Evolutionary conservation across 1,140 invertebrate species (phyloP).

Genomic region (Drosophila subobscura): DNA sequence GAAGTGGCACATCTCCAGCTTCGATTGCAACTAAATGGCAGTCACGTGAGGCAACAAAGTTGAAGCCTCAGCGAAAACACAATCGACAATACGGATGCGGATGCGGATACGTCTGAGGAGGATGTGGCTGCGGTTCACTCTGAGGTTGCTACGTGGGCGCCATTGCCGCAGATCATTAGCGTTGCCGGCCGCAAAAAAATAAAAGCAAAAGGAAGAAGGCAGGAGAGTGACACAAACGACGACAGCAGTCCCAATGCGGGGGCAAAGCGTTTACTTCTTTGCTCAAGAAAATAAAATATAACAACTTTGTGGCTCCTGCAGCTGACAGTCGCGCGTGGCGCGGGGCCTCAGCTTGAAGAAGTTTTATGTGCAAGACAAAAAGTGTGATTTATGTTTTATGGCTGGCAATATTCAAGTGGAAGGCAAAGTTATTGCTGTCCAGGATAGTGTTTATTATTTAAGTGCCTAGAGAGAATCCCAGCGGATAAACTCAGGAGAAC

Average conservation of each 20-base stretch:
- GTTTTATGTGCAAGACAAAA: conserved; percentile 58
- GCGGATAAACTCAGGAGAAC: no score
- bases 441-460: conserved; percentile 73
- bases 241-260: conserved; percentile 33
- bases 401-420: conserved; percentile 18
- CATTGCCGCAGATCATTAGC: conserved; percentile 70
- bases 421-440: conserved; percentile 35
- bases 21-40: conserved; percentile 12
- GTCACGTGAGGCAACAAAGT: conserved; percentile 47
- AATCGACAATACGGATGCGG: conserved; percentile 2
- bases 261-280: conserved; percentile 43
- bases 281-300: conserved; percentile 43
- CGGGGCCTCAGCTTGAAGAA: conserved; percentile 33
- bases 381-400: conserved; percentile 69
- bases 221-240: conserved; percentile 48
- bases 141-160: conserved; percentile 62
- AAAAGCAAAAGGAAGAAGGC: neutral
- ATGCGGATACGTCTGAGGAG: neutral
- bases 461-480: conserved; percentile 41
- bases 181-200: conserved; percentile 35
- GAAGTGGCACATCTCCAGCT: conserved; percentile 6
- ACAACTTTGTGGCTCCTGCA: conserved; percentile 44
- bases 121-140: conserved; percentile 8
- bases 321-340: conserved; percentile 41
- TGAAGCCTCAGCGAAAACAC: conserved; percentile 16